A percentile compares a stretch with the other conserved stretches of the same genome.
phyloP scores from a whole-genome alignment of 2,113 vertebrate species.

The Empidonax alnorum region DNA sequence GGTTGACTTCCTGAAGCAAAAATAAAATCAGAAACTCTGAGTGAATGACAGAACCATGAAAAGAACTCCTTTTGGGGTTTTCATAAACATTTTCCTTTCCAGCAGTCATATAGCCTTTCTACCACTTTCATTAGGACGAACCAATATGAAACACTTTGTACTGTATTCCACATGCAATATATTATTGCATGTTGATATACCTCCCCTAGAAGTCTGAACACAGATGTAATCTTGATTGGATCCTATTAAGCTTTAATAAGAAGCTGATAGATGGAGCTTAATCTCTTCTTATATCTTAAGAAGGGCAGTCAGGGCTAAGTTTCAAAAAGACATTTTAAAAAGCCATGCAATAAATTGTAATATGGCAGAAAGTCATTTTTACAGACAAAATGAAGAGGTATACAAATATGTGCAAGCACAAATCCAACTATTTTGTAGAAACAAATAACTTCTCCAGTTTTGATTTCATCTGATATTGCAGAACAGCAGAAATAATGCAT shows the following conservation, averaged over 20 bases:
- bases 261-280: conserved; percentile 28
- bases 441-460: neutral
- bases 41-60: neutral
- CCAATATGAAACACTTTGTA: neutral
- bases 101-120: neutral
- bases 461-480: neutral
- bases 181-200: neutral
- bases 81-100: neutral
- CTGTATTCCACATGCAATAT: neutral
- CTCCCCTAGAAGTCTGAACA: neutral
- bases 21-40: neutral
- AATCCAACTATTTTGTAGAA: neutral
- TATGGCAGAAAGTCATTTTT: neutral
- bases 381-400: neutral
- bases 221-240: conserved; percentile 36
- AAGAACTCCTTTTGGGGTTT: neutral
- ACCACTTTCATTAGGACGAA: neutral
- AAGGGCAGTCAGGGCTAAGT: neutral
- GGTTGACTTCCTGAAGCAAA: neutral
- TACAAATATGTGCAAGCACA: neutral
- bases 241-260: conserved; percentile 52
- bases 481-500: neutral
- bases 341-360: neutral
- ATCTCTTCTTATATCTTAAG: conserved; percentile 46
- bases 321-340: neutral